phyloP scores from a whole-genome alignment of 2,113 vertebrate species.

The Miniopterus natalensis region DNA sequence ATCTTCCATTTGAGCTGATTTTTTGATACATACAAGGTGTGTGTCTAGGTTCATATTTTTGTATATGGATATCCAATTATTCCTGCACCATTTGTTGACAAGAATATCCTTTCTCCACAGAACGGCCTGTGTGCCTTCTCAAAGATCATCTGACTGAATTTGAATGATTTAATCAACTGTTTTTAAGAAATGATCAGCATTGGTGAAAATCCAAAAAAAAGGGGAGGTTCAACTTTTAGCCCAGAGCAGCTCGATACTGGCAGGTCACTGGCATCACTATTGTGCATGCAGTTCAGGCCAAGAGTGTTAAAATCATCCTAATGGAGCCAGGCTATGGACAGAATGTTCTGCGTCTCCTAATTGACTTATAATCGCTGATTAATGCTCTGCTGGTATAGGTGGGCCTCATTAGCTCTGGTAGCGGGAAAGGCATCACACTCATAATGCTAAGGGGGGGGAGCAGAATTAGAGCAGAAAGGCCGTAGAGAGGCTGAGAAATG shows the following conservation, averaged over 20 bases:
- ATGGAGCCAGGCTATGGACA: not conserved
- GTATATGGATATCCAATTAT: not conserved
- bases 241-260: not conserved
- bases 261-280: not conserved
- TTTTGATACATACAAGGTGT: not conserved
- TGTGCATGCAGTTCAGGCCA: not conserved
- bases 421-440: not conserved
- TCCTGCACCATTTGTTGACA: not conserved
- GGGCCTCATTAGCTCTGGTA: slow-evolving; percentile 14
- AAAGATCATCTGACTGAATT: not conserved
- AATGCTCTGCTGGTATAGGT: not conserved
- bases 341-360: not conserved
- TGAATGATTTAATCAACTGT: not conserved
- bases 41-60: not conserved
- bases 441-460: not conserved
- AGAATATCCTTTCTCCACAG: not conserved
- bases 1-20: not conserved
- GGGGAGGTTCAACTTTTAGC: not conserved
- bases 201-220: slow-evolving; percentile 15
- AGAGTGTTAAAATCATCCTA: not conserved
- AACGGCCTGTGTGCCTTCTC: not conserved
- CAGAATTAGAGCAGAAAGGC: not conserved
- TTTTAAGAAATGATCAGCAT: not conserved
- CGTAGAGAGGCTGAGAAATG: not conserved
- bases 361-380: slow-evolving; percentile 11